A percentile compares a stretch with the other conserved stretches of the same genome.
Conservation (phyloP, 2,113 vertebrate genomes). For the Scolopax mira region DNA sequence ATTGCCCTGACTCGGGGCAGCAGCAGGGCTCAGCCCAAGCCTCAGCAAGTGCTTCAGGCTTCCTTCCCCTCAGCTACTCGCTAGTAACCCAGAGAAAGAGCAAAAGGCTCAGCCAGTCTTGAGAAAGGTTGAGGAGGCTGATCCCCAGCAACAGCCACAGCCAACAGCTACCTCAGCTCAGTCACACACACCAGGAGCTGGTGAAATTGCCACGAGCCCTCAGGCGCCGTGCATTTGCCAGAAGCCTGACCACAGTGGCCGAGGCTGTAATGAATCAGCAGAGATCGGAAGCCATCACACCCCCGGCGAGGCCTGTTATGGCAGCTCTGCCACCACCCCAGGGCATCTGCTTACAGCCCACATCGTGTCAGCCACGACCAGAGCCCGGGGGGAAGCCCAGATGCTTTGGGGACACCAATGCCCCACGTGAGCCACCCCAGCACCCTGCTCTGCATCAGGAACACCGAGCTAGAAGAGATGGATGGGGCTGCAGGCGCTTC, state of each 20-base stretch:
- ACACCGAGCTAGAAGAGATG: rapidly evolving
- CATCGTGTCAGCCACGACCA: rapidly evolving
- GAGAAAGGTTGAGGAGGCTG: neutral
- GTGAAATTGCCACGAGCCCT: neutral
- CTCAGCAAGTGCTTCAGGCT: neutral
- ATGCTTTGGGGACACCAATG: rapidly evolving
- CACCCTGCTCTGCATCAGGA: neutral
- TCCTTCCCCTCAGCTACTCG: neutral
- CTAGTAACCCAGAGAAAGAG: neutral
- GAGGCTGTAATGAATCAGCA: neutral
- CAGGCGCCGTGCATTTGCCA: rapidly evolving
- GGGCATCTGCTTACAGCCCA: neutral
- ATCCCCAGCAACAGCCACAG: neutral
- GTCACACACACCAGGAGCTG: neutral
- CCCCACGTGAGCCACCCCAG: rapidly evolving
- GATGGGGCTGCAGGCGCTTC: neutral
- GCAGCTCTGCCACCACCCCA: neutral
- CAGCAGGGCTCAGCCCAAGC: neutral
- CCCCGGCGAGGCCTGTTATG: too few relatives aligned
- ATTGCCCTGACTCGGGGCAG: rapidly evolving
- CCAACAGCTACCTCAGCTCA: neutral
- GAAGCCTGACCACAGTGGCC: neutral
- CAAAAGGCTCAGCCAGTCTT: neutral
- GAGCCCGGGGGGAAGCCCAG: neutral
- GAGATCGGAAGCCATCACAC: neutral